A percentile compares a stretch with the other conserved stretches of the same genome.
phyloP scores from a whole-genome alignment of 2,113 vertebrate species.

The Desmodus rotundus region DNA sequence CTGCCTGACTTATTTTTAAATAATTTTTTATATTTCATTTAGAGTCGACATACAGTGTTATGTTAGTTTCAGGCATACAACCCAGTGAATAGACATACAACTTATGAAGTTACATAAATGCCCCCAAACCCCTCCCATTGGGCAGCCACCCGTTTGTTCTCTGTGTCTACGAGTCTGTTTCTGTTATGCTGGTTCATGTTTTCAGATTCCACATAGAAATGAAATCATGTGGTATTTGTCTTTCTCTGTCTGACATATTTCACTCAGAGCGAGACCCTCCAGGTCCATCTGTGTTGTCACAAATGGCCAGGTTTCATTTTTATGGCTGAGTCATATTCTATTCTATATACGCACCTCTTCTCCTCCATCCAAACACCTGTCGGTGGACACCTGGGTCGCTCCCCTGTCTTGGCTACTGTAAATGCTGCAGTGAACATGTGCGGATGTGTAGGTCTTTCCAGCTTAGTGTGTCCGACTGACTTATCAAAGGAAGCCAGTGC shows the following conservation, averaged over 20 bases:
- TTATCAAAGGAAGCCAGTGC: not conserved
- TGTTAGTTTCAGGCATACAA: not conserved
- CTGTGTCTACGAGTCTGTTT: not conserved
- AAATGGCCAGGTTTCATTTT: not conserved
- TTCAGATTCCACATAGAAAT: not conserved
- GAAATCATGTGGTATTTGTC: not conserved
- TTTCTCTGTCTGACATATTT: not conserved
- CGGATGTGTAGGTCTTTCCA: not conserved
- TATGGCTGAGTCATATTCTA: not conserved
- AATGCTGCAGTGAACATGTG: not conserved
- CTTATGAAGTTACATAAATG: not conserved
- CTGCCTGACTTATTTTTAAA: not conserved
- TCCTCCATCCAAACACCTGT: not conserved
- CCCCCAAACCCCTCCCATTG: not conserved
- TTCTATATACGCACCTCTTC: not conserved
- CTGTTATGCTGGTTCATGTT: not conserved
- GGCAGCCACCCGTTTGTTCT: not conserved
- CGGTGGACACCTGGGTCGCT: not conserved
- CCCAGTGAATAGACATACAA: not conserved
- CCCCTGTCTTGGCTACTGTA: not conserved
- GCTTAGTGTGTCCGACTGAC: not conserved
- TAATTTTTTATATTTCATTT: not conserved
- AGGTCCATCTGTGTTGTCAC: not conserved
- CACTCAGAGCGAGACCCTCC: not conserved
- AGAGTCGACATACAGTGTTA: not conserved